Percentiles rank a stretch among this genome's conserved stretches.
Conservation (phyloP, 2,113 vertebrate genomes). For the Seriola aureovittata region DNA sequence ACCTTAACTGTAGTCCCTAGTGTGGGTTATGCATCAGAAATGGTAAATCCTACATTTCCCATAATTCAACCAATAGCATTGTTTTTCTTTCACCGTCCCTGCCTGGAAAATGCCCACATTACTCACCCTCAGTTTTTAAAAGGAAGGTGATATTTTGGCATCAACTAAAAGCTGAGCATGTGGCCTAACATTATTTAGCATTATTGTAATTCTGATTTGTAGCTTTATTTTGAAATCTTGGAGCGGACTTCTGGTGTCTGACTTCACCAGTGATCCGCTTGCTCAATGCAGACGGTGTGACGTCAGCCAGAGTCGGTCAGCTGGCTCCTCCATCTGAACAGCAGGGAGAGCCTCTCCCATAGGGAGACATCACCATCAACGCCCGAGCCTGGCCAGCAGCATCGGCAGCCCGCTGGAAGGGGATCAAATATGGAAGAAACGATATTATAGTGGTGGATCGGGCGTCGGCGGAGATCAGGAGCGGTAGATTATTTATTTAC, state of each 20-base stretch:
- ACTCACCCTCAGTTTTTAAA: too few species aligned
- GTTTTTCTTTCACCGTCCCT: too few species aligned
- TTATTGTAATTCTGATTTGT: neutral
- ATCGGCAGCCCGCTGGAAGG: conserved; percentile 52
- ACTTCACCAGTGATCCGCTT: conserved; percentile 43
- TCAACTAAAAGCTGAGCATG: too few species aligned
- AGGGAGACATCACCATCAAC: conserved; percentile 77
- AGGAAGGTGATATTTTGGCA: too few species aligned
- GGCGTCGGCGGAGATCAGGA: conserved; percentile 13
- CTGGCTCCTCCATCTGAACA: conserved; percentile 76
- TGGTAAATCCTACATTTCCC: neutral
- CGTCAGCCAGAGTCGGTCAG: conserved; percentile 82
- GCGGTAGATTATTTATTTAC: conserved; percentile 67
- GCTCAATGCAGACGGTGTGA: conserved; percentile 79
- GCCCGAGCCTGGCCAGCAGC: conserved; percentile 60
- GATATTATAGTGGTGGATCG: conserved; percentile 21
- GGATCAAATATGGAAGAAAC: conserved; percentile 43
- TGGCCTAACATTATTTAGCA: too few species aligned
- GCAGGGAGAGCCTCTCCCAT: conserved; percentile 80
- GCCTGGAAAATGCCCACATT: too few species aligned
- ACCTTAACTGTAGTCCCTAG: too few species aligned
- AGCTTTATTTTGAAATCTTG: conserved; percentile 49
- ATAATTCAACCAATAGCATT: neutral
- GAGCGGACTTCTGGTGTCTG: neutral
- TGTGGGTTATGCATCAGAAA: too few species aligned